phyloP scores from a whole-genome alignment of 2,113 vertebrate species.

The Zingel zingel region DNA sequence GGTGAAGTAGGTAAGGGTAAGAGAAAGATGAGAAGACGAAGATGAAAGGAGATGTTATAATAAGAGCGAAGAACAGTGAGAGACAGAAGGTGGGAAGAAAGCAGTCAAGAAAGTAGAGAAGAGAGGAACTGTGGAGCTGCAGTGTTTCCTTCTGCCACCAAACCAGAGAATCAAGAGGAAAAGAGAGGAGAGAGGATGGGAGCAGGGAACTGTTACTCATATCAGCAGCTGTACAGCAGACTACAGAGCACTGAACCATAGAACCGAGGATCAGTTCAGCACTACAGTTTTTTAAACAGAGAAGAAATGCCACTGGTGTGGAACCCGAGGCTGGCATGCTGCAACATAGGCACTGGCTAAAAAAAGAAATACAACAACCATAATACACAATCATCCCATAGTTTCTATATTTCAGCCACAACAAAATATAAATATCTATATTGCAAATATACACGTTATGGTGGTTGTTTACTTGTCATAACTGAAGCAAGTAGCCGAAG shows the following conservation, averaged over 20 bases:
- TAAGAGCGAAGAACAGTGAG: background rate
- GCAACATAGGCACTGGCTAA: background rate
- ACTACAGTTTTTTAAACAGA: conserved; percentile 35
- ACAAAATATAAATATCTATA: background rate
- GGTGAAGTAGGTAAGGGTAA: conserved; percentile 25
- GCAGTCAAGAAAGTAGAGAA: background rate
- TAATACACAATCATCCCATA: background rate
- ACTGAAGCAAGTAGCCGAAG: background rate
- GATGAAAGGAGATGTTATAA: conserved; percentile 41
- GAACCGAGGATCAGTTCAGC: conserved; percentile 46
- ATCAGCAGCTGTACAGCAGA: conserved; percentile 62
- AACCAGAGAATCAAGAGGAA: conserved; percentile 26
- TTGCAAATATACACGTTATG: background rate
- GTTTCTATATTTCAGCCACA: background rate
- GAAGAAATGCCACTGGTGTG: conserved; percentile 35
- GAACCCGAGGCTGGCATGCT: conserved; percentile 36
- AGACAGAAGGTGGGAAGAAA: background rate
- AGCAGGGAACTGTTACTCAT: conserved; percentile 38
- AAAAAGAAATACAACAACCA: background rate
- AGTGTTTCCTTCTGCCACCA: conserved; percentile 25
- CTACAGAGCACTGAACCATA: conserved; percentile 59
- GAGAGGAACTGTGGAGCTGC: conserved; percentile 10
- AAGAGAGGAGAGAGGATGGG: conserved; percentile 25
- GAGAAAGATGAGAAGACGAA: conserved; percentile 8
- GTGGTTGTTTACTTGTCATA: background rate